A percentile compares a stretch with the other conserved stretches of the same genome.
Evolutionary conservation across 1,140 invertebrate genomes (phyloP).

Genomic region (Melipona quadrifasciata): DNA sequence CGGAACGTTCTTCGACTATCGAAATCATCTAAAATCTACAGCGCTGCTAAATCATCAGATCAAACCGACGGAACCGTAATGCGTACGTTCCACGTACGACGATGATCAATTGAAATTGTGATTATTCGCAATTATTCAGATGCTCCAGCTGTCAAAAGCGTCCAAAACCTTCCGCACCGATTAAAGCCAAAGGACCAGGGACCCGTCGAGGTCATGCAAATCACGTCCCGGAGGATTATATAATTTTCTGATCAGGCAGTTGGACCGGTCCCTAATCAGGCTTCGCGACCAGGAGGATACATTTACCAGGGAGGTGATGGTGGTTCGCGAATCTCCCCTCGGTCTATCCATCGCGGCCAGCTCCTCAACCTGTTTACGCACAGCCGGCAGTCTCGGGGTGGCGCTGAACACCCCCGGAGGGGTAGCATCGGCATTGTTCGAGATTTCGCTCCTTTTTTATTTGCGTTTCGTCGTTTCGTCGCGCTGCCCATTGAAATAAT

Average conservation of each 20-base stretch:
- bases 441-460: constrained; percentile 40
- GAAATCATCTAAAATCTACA: too few relatives aligned
- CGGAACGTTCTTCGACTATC: too few relatives aligned
- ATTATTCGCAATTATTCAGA: too few relatives aligned
- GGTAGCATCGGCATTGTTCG: constrained; percentile 45
- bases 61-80: too few relatives aligned
- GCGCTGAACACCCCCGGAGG: not conserved
- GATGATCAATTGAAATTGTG: too few relatives aligned
- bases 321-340: not conserved
- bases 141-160: not conserved
- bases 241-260: constrained; percentile 22
- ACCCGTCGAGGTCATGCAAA: not conserved
- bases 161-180: not conserved
- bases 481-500: constrained; percentile 54
- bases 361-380: constrained; percentile 52
- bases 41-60: too few relatives aligned
- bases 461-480: constrained; percentile 50
- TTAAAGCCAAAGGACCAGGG: not conserved
- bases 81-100: too few relatives aligned
- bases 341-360: not conserved
- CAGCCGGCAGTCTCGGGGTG: constrained; percentile 24
- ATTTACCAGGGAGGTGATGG: not conserved
- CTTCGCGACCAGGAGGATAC: not conserved
- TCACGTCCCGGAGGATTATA: not conserved
- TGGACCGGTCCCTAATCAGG: constrained; percentile 4